phyloP scores from a whole-genome alignment of 2,113 vertebrate species.

The Sturnira hondurensis region DNA sequence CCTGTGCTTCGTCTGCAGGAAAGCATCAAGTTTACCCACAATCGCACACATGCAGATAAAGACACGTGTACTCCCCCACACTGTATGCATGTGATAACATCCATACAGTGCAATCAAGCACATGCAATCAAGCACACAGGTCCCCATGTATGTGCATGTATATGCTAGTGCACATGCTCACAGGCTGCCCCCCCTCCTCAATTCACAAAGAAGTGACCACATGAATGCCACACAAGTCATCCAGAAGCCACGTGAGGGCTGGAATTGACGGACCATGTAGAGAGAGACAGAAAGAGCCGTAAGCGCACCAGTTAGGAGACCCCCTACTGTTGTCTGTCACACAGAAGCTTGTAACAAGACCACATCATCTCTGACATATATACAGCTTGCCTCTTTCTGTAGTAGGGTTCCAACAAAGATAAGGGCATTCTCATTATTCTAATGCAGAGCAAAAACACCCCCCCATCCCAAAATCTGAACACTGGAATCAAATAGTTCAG shows the following conservation, averaged over 20 bases:
- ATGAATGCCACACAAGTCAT: background rate
- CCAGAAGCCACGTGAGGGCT: background rate
- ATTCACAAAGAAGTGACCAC: background rate
- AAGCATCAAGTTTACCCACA: background rate
- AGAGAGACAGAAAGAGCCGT: conserved; percentile 27
- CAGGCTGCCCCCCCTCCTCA: background rate
- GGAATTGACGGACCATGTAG: conserved; percentile 1
- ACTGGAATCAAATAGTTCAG: conserved; percentile 7
- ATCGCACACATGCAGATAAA: background rate
- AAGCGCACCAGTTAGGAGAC: conserved; percentile 17
- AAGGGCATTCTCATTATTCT: conserved; percentile 63
- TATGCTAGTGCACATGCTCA: background rate
- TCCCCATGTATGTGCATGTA: background rate
- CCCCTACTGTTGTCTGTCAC: conserved; percentile 17
- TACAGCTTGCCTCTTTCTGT: conserved; percentile 41
- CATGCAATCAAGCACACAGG: background rate
- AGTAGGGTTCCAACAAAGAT: conserved; percentile 65
- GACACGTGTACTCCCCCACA: background rate
- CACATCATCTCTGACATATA: conserved; percentile 61
- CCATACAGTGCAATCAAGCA: background rate
- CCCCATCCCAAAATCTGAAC: conserved; percentile 37
- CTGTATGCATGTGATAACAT: background rate
- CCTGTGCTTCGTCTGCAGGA: background rate
- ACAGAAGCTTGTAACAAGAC: conserved; percentile 46
- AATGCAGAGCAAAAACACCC: conserved; percentile 53